phyloP scores from a whole-genome alignment of 2,797 vertebrate species.

The Amniataba percoides region DNA sequence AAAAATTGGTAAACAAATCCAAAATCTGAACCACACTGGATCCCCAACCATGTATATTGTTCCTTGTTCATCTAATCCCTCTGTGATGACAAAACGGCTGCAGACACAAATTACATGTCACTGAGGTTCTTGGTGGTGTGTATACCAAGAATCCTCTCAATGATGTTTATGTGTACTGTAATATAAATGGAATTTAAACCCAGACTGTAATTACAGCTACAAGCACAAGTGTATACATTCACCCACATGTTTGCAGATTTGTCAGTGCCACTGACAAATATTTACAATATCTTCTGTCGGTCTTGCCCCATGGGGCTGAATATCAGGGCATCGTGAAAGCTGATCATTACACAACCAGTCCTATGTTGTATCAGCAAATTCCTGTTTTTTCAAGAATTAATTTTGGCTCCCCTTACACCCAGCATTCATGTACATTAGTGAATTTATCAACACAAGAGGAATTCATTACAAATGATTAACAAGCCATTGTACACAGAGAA shows the following conservation, averaged over 20 bases:
- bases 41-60: not conserved
- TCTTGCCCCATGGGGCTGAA: not conserved
- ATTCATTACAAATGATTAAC: constrained; percentile 15
- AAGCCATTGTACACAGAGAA: not conserved
- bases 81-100: not conserved
- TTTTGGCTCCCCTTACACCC: not conserved
- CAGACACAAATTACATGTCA: not conserved
- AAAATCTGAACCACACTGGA: not conserved
- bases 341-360: constrained; percentile 29
- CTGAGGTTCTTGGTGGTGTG: not conserved
- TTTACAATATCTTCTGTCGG: constrained; percentile 34
- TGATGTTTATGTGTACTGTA: not conserved
- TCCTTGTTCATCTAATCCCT: not conserved
- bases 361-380: constrained; percentile 1
- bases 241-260: constrained; percentile 10
- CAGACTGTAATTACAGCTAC: constrained; percentile 8
- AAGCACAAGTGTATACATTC: not conserved
- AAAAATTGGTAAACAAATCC: not conserved
- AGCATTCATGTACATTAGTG: not conserved
- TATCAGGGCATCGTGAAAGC: constrained; percentile 18
- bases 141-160: not conserved
- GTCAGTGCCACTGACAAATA: constrained; percentile 31
- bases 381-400: not conserved
- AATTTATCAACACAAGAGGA: not conserved
- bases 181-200: not conserved